Evolutionary conservation across 2,113 vertebrate species (phyloP).

Genomic region (Grammomys surdaster): DNA sequence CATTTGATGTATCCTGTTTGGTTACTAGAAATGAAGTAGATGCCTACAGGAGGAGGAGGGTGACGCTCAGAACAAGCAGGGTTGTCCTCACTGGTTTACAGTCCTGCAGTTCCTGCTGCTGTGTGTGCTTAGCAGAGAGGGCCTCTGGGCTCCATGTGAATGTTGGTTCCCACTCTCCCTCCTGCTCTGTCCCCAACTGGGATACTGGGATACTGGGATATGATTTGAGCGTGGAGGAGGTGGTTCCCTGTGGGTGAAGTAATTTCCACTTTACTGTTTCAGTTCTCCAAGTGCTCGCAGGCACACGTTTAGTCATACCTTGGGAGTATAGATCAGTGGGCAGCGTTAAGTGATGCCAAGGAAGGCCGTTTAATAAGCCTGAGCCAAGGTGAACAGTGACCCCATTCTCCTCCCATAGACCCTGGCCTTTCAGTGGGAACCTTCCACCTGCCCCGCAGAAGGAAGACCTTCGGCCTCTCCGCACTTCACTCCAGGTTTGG

Average conservation of each 20-base stretch:
- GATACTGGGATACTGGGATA: not conserved
- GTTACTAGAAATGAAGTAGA: not conserved
- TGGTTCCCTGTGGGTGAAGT: not conserved
- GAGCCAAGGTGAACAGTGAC: constrained; percentile 21
- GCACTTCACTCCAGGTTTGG: not conserved
- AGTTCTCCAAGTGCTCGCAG: not conserved
- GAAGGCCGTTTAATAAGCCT: not conserved
- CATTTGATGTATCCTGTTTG: constrained; percentile 30
- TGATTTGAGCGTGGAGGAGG: not conserved
- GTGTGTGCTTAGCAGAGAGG: accelerated
- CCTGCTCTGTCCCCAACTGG: not conserved
- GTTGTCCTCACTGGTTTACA: not conserved
- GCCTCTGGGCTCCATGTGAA: not conserved
- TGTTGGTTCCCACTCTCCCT: not conserved
- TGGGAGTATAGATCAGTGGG: not conserved
- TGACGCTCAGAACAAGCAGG: not conserved
- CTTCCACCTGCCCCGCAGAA: not conserved
- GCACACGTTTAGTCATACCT: not conserved
- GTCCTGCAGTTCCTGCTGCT: not conserved
- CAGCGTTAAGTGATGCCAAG: not conserved
- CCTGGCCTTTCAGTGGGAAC: not conserved
- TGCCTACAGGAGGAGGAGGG: not conserved
- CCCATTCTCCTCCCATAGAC: not conserved
- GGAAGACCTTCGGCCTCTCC: not conserved
- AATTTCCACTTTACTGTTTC: not conserved